Conservation (phyloP, 23 tunicate genomes). For the Halocynthia aurantium region DNA sequence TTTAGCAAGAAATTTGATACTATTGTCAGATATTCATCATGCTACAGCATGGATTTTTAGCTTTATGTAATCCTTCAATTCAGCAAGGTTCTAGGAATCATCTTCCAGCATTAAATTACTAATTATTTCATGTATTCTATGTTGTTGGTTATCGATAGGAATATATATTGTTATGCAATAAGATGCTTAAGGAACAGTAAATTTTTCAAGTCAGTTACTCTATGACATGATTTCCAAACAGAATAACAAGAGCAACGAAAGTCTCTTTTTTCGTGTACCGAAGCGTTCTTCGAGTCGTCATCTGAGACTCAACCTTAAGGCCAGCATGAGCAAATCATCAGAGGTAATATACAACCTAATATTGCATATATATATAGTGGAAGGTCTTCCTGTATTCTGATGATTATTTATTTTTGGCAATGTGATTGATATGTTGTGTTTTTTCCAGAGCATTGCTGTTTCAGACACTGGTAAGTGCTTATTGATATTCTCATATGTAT, state of each 20-base stretch:
- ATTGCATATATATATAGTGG: neutral
- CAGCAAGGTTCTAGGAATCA: no score
- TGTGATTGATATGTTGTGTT: neutral
- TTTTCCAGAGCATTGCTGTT: slow-evolving; percentile 5
- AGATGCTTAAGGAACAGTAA: no score
- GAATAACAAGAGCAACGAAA: neutral
- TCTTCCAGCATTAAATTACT: no score
- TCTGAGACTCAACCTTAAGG: neutral
- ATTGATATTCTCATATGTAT: no score
- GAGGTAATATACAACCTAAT: neutral
- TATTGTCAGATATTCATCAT: no score
- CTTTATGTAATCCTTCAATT: no score
- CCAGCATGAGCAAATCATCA: slow-evolving; percentile 4
- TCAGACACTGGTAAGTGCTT: slow-evolving; percentile 11
- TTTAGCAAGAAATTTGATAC: no score
- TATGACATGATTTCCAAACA: neutral
- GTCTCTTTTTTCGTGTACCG: slow-evolving; percentile 6
- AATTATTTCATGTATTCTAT: no score
- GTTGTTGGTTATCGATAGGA: no score
- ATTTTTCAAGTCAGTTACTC: no score
- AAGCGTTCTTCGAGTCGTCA: slow-evolving; percentile 7
- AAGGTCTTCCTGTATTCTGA: neutral
- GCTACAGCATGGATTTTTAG: no score
- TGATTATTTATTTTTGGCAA: neutral
- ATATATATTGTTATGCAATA: no score